A percentile compares a stretch with the other conserved stretches of the same genome.
Evolutionary conservation across 2,888 invertebrate genomes (phyloP).

Genomic region (Drosophila borealis): DNA sequence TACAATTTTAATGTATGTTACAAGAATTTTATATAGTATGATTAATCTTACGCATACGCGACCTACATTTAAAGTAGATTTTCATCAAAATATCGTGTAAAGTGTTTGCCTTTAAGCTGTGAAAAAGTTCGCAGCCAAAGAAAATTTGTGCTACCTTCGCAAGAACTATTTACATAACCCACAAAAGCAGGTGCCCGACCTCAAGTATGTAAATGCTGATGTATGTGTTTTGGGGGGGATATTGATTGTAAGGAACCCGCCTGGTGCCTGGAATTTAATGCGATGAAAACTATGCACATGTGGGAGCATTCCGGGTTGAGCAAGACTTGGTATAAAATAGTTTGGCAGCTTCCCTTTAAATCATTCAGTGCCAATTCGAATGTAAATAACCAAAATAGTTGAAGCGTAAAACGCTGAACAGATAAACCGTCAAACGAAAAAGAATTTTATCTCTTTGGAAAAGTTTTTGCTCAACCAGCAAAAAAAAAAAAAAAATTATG

Average conservation of each 20-base stretch:
- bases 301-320: conserved; percentile 7
- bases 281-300: conserved; percentile 23
- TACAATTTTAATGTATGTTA: conserved; percentile 8
- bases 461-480: conserved; percentile 14
- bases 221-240: not conserved
- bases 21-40: conserved; percentile 18
- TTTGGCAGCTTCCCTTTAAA: conserved; percentile 27
- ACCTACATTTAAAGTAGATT: conserved; percentile 12
- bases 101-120: not conserved
- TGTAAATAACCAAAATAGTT: conserved; percentile 47
- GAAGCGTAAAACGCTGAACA: conserved; percentile 38
- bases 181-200: not conserved
- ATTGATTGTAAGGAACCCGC: not conserved
- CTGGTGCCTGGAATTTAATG: conserved; percentile 17
- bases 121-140: conserved; percentile 13
- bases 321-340: conserved; percentile 17
- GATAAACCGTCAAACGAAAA: conserved; percentile 38
- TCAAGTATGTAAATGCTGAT: not conserved
- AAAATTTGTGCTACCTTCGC: not conserved
- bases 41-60: conserved; percentile 35
- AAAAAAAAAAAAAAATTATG: conserved; percentile 7
- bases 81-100: conserved; percentile 9
- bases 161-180: not conserved
- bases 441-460: conserved; percentile 24
- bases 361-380: conserved; percentile 50